Conservation (phyloP, 1,140 invertebrate genomes). For the Anoplolepis gracilipes region DNA sequence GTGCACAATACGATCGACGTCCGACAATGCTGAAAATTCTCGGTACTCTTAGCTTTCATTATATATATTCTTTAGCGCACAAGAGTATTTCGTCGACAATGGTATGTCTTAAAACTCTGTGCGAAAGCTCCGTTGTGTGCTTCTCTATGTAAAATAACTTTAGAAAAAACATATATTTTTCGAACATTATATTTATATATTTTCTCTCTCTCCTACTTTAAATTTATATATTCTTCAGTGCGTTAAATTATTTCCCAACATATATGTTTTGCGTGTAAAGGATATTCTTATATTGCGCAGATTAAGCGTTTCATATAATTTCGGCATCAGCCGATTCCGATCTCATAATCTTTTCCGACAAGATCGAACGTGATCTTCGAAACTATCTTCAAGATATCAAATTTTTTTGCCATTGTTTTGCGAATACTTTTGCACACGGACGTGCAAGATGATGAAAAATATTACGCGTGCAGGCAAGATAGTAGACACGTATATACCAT, state of each 20-base stretch:
- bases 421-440: slow-evolving; percentile 5
- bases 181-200: too few relatives aligned
- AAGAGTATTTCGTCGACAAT: slow-evolving; percentile 9
- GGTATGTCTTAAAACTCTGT: background rate
- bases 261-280: background rate
- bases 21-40: slow-evolving; percentile 59
- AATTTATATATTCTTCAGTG: background rate
- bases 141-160: background rate
- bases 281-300: background rate
- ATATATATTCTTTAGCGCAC: background rate
- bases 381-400: slow-evolving; percentile 43
- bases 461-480: slow-evolving; percentile 31
- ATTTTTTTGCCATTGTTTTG: slow-evolving; percentile 54
- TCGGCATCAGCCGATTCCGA: background rate
- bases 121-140: background rate
- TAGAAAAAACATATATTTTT: background rate
- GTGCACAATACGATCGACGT: slow-evolving; percentile 54
- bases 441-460: slow-evolving; percentile 38
- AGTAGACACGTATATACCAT: background rate
- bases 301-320: background rate
- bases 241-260: background rate
- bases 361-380: background rate
- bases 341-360: background rate
- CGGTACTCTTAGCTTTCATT: slow-evolving; percentile 65
- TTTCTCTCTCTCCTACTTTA: background rate